Conservation (phyloP, 2,888 invertebrate species). For the Matsumyia berberina region DNA sequence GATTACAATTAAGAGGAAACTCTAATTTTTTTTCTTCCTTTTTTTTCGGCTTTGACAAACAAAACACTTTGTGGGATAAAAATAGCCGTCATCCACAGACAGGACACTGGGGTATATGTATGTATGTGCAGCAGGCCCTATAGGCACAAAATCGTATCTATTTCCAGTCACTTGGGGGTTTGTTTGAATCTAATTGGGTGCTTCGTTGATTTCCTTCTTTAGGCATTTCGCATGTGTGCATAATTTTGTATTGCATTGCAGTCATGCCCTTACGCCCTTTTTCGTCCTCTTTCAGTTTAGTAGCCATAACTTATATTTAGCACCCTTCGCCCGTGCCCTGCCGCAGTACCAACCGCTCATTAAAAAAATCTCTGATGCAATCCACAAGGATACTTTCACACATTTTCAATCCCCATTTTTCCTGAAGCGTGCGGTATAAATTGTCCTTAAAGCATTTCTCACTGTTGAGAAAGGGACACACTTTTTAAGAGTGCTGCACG, state of each 20-base stretch:
- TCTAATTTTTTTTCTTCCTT: not conserved
- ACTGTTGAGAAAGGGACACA: not conserved
- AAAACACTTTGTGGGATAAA: not conserved
- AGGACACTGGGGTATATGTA: not conserved
- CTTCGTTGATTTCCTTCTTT: not conserved
- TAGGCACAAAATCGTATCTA: slow-evolving; percentile 14
- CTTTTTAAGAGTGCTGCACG: slow-evolving; percentile 11
- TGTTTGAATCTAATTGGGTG: not conserved
- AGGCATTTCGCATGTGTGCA: not conserved
- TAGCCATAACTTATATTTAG: slow-evolving; percentile 2
- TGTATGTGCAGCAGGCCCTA: not conserved
- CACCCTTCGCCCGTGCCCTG: not conserved
- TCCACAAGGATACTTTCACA: slow-evolving; percentile 23
- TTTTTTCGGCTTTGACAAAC: not conserved
- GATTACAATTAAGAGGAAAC: not conserved
- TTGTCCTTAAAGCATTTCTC: slow-evolving; percentile 1
- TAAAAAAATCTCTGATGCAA: slow-evolving; percentile 28
- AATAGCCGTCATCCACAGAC: slow-evolving; percentile 1
- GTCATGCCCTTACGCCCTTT: not conserved
- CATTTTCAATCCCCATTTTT: not conserved
- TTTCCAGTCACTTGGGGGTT: slow-evolving; percentile 4
- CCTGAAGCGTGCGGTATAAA: not conserved
- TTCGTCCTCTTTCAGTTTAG: not conserved
- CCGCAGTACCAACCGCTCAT: slow-evolving; percentile 1
- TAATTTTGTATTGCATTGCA: not conserved